These are phyloP conservation scores for Zaprionus kolodkinae DNA, from an alignment of 1,140 invertebrate genomes.

Conservation along the genomic window DNA sequence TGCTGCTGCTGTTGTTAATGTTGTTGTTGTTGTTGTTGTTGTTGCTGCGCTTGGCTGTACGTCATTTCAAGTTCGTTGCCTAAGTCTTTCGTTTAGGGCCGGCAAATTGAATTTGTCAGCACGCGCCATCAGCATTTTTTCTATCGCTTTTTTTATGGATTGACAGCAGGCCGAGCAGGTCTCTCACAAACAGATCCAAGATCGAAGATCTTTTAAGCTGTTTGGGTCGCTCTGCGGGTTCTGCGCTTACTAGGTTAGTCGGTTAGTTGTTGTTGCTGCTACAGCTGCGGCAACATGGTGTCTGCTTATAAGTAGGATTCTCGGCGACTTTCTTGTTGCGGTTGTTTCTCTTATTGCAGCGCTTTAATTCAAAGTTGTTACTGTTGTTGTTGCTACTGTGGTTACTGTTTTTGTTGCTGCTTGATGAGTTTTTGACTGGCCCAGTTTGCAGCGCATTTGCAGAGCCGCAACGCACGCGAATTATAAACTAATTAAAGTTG, in stretches of 20 bases:
- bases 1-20: slow-evolving; percentile 28
- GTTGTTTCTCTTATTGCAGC: slow-evolving; percentile 60
- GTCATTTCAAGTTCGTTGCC: slow-evolving; percentile 23
- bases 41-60: slow-evolving; percentile 17
- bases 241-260: slow-evolving; percentile 78
- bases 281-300: slow-evolving; percentile 26
- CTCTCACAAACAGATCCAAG: slow-evolving; percentile 12
- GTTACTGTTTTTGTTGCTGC: slow-evolving; percentile 26
- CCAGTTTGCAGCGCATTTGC: slow-evolving; percentile 68
- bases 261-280: slow-evolving; percentile 68
- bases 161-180: slow-evolving; percentile 8
- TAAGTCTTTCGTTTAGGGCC: slow-evolving; percentile 78
- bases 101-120: slow-evolving; percentile 53
- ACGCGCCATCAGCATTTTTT: slow-evolving; percentile 41
- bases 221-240: slow-evolving; percentile 73
- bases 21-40: slow-evolving; percentile 20
- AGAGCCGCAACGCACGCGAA: slow-evolving; percentile 69
- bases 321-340: slow-evolving; percentile 68
- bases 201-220: slow-evolving; percentile 28
- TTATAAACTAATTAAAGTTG: slow-evolving; percentile 72
- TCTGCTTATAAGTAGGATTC: slow-evolving; percentile 60
- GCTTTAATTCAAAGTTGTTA: slow-evolving; percentile 48
- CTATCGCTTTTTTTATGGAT: slow-evolving; percentile 10
- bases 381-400: slow-evolving; percentile 19
- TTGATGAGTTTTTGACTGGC: slow-evolving; percentile 57